A percentile compares a stretch with the other conserved stretches of the same genome.
phyloP scores from a whole-genome alignment of 2,888 invertebrate species.

The Amorpha juglandis region DNA sequence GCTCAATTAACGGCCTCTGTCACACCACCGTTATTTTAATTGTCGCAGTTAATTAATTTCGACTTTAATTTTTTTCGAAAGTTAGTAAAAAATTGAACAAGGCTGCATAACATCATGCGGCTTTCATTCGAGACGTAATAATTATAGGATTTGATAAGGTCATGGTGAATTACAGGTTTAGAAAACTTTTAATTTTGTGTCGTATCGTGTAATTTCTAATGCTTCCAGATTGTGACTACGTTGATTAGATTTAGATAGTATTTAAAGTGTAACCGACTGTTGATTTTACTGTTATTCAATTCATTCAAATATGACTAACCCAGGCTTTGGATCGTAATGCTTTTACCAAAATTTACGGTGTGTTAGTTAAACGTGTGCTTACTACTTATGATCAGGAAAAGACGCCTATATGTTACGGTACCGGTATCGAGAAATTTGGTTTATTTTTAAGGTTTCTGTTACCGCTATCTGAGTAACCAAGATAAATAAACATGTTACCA shows the following conservation, averaged over 20 bases:
- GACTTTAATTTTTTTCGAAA: constrained; percentile 16
- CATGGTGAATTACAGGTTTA: background rate
- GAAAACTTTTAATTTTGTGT: constrained; percentile 1
- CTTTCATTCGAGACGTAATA: constrained; percentile 16
- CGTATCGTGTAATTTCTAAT: background rate
- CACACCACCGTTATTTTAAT: constrained; percentile 21
- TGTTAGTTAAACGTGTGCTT: too few relatives aligned
- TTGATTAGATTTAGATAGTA: background rate
- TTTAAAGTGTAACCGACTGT: background rate
- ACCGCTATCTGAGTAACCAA: too few relatives aligned
- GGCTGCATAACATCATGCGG: constrained; percentile 1
- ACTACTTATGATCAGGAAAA: too few relatives aligned
- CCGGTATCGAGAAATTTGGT: too few relatives aligned
- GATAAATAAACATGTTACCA: too few relatives aligned
- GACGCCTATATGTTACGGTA: too few relatives aligned
- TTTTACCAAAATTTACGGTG: too few relatives aligned
- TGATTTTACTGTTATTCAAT: background rate
- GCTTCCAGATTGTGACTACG: background rate
- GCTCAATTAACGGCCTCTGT: constrained; percentile 16
- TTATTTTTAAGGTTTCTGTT: too few relatives aligned
- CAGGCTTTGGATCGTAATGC: too few relatives aligned
- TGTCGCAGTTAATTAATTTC: constrained; percentile 23
- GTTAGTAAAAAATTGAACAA: constrained; percentile 15
- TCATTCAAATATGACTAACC: background rate
- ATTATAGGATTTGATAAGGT: background rate